Evolutionary conservation across 2,888 invertebrate genomes (phyloP), one percentile per base, ranked within the genome.

Genomic region (Lydus trimaculatus): DNA sequence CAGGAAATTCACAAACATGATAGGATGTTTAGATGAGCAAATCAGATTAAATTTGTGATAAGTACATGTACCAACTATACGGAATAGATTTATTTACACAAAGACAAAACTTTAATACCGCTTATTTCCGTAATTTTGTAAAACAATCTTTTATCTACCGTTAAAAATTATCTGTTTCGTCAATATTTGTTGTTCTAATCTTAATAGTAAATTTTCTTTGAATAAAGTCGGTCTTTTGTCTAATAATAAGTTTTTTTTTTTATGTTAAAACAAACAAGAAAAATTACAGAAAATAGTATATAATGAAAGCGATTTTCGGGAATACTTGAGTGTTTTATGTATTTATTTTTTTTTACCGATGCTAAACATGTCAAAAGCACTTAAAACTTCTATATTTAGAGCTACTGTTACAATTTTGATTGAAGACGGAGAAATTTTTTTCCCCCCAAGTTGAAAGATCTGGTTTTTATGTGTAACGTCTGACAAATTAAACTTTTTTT

Each of bases 401-500:
- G 25, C 56, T 56, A 56, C 56, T 25, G 23, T 56, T 52, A 52
- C 20, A 52, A 20, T 23, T 52, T 56, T 25, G 23, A 56, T 56
- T 56, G n/a, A 17, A 17, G 43, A 17, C 8, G 4, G 43, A 43
- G 11, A 43, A 7, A 43, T 20, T 20, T 48, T 48, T 43, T 17
- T 4, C 33, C 33, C 1, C 15, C n/a, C 9, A 56, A 56, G 56
- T 25, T 20, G 23, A 56, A 56, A 20, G 7, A 13, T 39, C 31
- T 61, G 61, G 23, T 61, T 61, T 33, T 61, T 39, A 31, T 39
- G 52, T 52, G 33, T 43, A 66, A 63, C 66, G 66, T 62, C 66
- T 70, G 66, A 70, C 70, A 70, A 70, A 70, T 70, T 70, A 66
- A 66, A 66, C 70, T 64, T 61, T 64, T 23, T 15, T 36, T 23